Evolutionary conservation across 2,888 invertebrate species (phyloP), one percentile per base, ranked within the genome.

Genomic region (Apamea epomidion): DNA sequence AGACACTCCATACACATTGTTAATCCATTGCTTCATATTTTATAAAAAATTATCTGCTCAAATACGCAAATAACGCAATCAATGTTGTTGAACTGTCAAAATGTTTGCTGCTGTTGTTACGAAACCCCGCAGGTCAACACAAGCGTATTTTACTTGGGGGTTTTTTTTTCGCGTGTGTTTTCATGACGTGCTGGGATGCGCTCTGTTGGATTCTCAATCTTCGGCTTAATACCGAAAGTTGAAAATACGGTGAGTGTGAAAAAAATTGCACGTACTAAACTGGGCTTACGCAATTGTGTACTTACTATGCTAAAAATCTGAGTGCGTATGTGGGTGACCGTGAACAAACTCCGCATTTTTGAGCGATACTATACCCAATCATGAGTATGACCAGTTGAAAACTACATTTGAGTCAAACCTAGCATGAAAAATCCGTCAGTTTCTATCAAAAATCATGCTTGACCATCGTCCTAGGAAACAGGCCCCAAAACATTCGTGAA

Each of bases 261-360:
- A 25, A 51, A 51, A 58, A 10, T 4, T 58, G 25, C 58, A 8
- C 58, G 3, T 10, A 25, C 3, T 10, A 12, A 58, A 25, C 25
- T 10, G 4, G 25, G 25, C 4, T 12, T 51, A 16, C 51, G 54
- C 37, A n/a, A 71, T 10, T 37, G 18, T 16, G 25, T 54, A 42
- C 0, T 14, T 62, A 32, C 29, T 29, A 60, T n/a, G 25, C 25
- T 37, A 32, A 18, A 25, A 10, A 51, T 10, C 37, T 76, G 25
- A 42, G 21, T 10, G 16, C 18, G 14, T 8, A 29, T 8, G 65
- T 72, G 21, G 18, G 42, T 45, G 62, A 64, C 51, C 51, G 62
- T 1, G 3, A 18, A 8, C 79, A 79, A 48, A n/a, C n/a, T 82
- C 79, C 79, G 73, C 79, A 79, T 45, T 45, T 62, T 32, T 3